Evolutionary conservation across 2,113 vertebrate species (phyloP).

Genomic region (Noturus placidus): DNA sequence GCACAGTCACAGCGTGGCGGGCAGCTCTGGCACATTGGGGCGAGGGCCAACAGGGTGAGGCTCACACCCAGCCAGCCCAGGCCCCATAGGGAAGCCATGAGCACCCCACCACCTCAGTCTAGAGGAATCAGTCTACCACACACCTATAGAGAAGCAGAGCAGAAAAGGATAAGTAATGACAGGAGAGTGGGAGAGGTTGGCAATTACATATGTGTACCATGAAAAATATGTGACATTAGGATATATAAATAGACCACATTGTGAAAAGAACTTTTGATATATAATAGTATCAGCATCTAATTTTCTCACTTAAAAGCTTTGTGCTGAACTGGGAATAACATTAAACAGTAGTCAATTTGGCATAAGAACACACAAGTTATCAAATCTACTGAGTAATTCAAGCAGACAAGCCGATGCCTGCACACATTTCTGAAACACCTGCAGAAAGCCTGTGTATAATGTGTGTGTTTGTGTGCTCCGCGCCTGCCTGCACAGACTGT

Average conservation of each 20-base stretch:
- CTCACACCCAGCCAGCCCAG: slow-evolving; percentile 57
- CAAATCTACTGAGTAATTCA: slow-evolving; percentile 28
- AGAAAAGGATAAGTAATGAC: not conserved
- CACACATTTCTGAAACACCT: slow-evolving; percentile 33
- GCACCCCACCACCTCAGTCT: slow-evolving; percentile 71
- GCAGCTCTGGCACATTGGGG: slow-evolving; percentile 67
- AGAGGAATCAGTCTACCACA: slow-evolving; percentile 74
- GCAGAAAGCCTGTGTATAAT: slow-evolving; percentile 4
- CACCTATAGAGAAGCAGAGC: slow-evolving; percentile 64
- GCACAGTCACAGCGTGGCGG: slow-evolving; percentile 91
- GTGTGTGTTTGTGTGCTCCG: not conserved
- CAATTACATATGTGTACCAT: slow-evolving; percentile 14
- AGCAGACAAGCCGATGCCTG: slow-evolving; percentile 27
- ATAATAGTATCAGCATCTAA: not conserved
- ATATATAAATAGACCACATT: not conserved
- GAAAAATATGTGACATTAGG: slow-evolving; percentile 14
- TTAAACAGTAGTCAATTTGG: not conserved
- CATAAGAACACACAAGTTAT: not conserved
- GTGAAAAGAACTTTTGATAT: not conserved
- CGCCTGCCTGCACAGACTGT: slow-evolving; percentile 20
- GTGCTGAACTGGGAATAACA: not conserved
- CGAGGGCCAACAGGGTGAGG: slow-evolving; percentile 65
- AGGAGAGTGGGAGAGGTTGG: not conserved
- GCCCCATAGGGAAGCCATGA: slow-evolving; percentile 70
- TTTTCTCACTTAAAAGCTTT: not conserved